phyloP scores from a whole-genome alignment of 2,888 invertebrate genomes.

The Euzetes globulus region DNA sequence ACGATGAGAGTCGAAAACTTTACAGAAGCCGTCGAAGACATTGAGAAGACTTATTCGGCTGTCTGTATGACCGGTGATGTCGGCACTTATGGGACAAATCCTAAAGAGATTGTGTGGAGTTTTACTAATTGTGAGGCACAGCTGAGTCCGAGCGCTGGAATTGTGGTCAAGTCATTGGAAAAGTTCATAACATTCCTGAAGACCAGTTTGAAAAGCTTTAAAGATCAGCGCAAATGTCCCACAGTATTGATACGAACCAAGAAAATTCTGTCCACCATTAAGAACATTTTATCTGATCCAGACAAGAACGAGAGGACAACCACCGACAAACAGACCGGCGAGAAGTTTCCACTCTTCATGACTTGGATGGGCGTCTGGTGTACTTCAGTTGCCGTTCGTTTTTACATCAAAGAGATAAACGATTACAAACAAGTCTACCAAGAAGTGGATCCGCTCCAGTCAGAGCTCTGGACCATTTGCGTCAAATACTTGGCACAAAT shows the following conservation, averaged over 20 bases:
- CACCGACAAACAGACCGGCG: not conserved
- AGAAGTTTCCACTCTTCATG: not conserved
- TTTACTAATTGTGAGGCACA: not conserved
- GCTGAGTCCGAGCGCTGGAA: not conserved
- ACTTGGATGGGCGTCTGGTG: constrained; percentile 18
- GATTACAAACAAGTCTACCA: not conserved
- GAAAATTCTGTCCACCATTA: not conserved
- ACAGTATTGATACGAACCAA: not conserved
- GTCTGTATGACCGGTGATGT: not conserved
- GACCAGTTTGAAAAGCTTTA: not conserved
- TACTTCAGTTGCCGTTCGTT: not conserved
- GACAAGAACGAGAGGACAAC: not conserved
- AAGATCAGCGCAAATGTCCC: not conserved
- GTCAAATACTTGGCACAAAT: not conserved
- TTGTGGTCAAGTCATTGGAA: not conserved
- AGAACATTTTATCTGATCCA: constrained; percentile 11
- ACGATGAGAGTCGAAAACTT: constrained; percentile 52
- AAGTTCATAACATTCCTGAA: not conserved
- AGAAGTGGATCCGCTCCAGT: not conserved
- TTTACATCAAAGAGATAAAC: not conserved
- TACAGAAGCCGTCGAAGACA: constrained; percentile 65
- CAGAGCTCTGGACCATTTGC: not conserved
- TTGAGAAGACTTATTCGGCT: constrained; percentile 57
- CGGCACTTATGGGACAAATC: not conserved
- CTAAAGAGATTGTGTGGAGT: not conserved